Percentiles rank a stretch among this genome's conserved stretches.
phyloP scores from a whole-genome alignment of 2,888 invertebrate genomes.

The Acholoe squamosa region DNA sequence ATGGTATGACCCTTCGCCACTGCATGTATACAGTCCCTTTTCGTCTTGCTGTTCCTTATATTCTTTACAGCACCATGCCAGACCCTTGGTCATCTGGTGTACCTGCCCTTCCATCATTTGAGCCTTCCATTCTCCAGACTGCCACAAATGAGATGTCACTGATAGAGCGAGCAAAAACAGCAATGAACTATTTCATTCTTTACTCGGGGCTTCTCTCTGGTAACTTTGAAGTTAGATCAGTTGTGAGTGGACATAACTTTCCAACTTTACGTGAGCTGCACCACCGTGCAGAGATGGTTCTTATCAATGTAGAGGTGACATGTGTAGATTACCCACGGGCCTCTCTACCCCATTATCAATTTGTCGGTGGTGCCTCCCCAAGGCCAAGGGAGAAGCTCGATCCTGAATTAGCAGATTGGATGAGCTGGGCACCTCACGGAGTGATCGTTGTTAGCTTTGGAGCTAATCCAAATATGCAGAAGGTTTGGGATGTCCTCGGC shows the following conservation, averaged over 20 bases:
- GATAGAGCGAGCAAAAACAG: constrained; percentile 49
- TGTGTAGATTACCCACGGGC: constrained; percentile 65
- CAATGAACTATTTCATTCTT: neutral
- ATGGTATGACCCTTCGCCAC: constrained; percentile 60
- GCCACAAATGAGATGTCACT: constrained; percentile 12
- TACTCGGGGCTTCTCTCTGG: constrained; percentile 35
- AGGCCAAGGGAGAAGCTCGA: constrained; percentile 27
- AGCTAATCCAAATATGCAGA: constrained; percentile 3
- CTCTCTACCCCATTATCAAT: constrained; percentile 64
- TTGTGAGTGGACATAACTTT: neutral
- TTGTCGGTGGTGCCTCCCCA: constrained; percentile 61
- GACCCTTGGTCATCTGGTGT: constrained; percentile 66
- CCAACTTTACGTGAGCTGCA: constrained; percentile 59
- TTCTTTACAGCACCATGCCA: constrained; percentile 47
- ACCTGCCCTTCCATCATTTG: constrained; percentile 61
- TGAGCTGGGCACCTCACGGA: constrained; percentile 47
- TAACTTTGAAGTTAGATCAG: neutral
- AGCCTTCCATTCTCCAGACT: constrained; percentile 59
- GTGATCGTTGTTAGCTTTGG: constrained; percentile 63
- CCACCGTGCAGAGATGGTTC: constrained; percentile 63
- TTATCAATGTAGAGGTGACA: constrained; percentile 64
- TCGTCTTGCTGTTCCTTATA: constrained; percentile 46
- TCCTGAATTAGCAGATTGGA: neutral
- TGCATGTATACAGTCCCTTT: constrained; percentile 61
- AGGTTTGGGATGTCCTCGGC: constrained; percentile 19